phyloP scores from a whole-genome alignment of 2,113 vertebrate species.

The Odocoileus hemionus region DNA sequence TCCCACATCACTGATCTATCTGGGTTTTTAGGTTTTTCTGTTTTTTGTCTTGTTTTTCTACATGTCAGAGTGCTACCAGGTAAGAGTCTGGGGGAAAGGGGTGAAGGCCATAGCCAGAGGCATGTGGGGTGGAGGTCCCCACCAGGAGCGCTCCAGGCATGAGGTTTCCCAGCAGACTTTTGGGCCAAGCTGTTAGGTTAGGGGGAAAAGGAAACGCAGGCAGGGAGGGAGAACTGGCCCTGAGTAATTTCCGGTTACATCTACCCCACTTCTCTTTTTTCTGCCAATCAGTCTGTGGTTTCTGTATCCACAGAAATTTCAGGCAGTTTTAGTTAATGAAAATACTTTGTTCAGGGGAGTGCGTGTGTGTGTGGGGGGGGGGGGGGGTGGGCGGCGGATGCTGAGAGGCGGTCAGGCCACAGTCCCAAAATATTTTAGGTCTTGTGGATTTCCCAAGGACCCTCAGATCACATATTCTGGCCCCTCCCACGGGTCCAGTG shows the following conservation, averaged over 20 bases:
- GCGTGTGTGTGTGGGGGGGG: too few species aligned
- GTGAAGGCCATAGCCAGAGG: background rate
- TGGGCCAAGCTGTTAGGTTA: background rate
- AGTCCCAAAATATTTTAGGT: background rate
- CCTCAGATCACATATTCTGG: background rate
- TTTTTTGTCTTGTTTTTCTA: background rate
- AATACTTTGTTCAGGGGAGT: background rate
- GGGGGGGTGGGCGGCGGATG: accelerated
- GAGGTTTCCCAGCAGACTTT: background rate
- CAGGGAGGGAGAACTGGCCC: background rate
- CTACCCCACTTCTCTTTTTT: background rate
- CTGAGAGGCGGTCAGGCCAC: background rate
- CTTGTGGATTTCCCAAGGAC: accelerated
- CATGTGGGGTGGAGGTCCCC: accelerated
- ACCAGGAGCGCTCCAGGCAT: background rate
- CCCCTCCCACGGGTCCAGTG: background rate
- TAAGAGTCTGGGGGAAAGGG: background rate
- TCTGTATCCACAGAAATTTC: background rate
- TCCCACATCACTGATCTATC: background rate
- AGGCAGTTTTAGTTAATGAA: background rate
- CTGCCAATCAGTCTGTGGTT: slow-evolving; percentile 9
- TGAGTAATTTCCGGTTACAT: background rate
- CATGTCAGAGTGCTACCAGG: background rate
- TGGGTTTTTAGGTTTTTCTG: background rate
- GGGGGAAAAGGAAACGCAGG: background rate